Conservation (phyloP, 2,113 vertebrate genomes). For the Steatornis caripensis region DNA sequence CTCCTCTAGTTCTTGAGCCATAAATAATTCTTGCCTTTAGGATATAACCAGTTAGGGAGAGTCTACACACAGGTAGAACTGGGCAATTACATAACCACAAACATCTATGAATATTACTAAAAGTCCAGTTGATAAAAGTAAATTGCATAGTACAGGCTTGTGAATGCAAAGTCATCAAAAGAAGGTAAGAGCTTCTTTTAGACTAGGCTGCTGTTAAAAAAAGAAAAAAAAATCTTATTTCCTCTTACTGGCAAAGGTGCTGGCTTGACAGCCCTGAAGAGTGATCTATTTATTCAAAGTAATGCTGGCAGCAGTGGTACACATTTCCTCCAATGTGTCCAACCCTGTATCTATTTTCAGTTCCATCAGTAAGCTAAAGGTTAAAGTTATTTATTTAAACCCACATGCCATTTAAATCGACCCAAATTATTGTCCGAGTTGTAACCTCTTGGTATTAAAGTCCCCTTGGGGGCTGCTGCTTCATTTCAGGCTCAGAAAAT, state of each 20-base stretch:
- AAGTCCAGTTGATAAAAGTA: background rate
- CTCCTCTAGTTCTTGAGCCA: background rate
- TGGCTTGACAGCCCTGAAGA: conserved; percentile 29
- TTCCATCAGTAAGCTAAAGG: conserved; percentile 53
- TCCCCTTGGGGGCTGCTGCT: conserved; percentile 25
- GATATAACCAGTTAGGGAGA: background rate
- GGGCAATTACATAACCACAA: background rate
- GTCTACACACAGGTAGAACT: background rate
- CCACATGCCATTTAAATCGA: conserved; percentile 58
- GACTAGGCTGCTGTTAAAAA: background rate
- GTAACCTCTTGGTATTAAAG: conserved; percentile 44
- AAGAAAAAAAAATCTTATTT: background rate
- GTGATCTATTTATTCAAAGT: conserved; percentile 54
- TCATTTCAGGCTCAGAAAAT: conserved; percentile 49
- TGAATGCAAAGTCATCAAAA: background rate
- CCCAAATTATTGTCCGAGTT: conserved; percentile 52
- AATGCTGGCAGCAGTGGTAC: conserved; percentile 36
- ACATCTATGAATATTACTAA: background rate
- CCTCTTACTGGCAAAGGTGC: background rate
- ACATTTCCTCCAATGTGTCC: conserved; percentile 11
- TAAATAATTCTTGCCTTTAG: background rate
- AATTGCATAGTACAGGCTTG: background rate
- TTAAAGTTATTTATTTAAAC: conserved; percentile 66
- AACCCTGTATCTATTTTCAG: conserved; percentile 53
- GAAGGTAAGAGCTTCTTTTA: background rate